A percentile compares a stretch with the other conserved stretches of the same genome.
phyloP scores from a whole-genome alignment of 1,140 invertebrate genomes.

The Drosophila fuyamai region DNA sequence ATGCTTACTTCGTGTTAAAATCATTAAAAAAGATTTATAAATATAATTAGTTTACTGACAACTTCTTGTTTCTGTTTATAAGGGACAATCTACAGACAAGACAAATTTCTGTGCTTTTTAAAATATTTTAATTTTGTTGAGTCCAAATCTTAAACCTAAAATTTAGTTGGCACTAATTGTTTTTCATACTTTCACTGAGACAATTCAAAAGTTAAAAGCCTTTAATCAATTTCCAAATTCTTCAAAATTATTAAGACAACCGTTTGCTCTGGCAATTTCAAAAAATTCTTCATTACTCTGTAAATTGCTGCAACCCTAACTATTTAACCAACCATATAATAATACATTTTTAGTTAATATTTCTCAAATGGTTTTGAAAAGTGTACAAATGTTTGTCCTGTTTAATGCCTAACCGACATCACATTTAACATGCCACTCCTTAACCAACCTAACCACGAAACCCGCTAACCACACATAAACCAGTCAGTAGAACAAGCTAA shows the following conservation, averaged over 20 bases:
- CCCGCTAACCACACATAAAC: constrained; percentile 29
- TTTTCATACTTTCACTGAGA: constrained; percentile 5
- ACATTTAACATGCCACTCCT: constrained; percentile 22
- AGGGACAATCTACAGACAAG: neutral
- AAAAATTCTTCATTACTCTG: constrained; percentile 11
- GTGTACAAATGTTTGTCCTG: constrained; percentile 79
- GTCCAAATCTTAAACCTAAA: too few relatives aligned
- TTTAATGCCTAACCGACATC: constrained; percentile 44
- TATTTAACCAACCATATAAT: constrained; percentile 21
- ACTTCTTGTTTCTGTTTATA: neutral
- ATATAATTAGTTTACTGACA: neutral
- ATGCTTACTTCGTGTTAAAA: too few relatives aligned
- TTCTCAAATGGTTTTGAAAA: constrained; percentile 40
- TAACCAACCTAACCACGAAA: constrained; percentile 20
- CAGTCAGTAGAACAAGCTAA: constrained; percentile 43
- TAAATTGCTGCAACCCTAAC: constrained; percentile 33
- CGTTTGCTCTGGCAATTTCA: constrained; percentile 1
- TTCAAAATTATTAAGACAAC: constrained; percentile 8
- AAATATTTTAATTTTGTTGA: neutral
- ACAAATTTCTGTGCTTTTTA: neutral
- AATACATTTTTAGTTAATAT: constrained; percentile 27
- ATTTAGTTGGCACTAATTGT: too few relatives aligned
- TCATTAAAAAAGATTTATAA: too few relatives aligned
- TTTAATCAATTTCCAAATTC: neutral
- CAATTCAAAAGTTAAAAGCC: constrained; percentile 8